Base-by-base conservation (phyloP, 2,888 invertebrate genomes). In the Rosalia funebris region DNA sequence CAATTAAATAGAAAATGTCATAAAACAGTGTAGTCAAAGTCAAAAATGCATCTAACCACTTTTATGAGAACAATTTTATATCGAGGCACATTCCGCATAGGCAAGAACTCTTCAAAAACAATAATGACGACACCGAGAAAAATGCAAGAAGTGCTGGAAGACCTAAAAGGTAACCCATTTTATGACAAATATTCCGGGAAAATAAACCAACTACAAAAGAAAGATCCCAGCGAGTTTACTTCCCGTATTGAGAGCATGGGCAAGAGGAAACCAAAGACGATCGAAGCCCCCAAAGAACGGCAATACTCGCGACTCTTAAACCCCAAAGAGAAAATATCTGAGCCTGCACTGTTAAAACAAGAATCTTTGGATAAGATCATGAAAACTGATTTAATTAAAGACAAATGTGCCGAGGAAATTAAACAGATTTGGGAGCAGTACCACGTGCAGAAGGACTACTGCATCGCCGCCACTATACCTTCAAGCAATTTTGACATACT, bases 101-200 rank as follows among this genome's bases (percentile, higher is more conserved):
- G 61, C 1, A 69, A 60, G 34, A 65, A 62, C 41, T 31, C 53
- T 16, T 56, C 62, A 14, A 70, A 73, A 65, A 71, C 62, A 19
- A 80, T 85, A 63, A 81, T 77, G 75, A 82, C 82, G 25, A 81
- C 84, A 25, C 67, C 81, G 34, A 62, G 70, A 11, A 82, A 76
- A 45, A 77, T 81, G 69, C 82, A 85, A 68, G 84, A 86, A 69
- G 83, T 83, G 12, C 58, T 86, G 47, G 87, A 87, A 63, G 84
- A 86, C 65, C 75, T 87, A 59, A 82, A 86, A 76, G 80, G 77
- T 2, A 95, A 94, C 82, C 93, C 93, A 0, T 94, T 90, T 76
- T 94, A 84, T 73, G 89, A 89, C 12, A 95, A 94, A 75, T 95
- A 95, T 81, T 89, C 92, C 0, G 81, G 85, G 1, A 92, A 92